Base-by-base conservation (phyloP, 1,140 invertebrate genomes). In the Drosophila lini region DNA sequence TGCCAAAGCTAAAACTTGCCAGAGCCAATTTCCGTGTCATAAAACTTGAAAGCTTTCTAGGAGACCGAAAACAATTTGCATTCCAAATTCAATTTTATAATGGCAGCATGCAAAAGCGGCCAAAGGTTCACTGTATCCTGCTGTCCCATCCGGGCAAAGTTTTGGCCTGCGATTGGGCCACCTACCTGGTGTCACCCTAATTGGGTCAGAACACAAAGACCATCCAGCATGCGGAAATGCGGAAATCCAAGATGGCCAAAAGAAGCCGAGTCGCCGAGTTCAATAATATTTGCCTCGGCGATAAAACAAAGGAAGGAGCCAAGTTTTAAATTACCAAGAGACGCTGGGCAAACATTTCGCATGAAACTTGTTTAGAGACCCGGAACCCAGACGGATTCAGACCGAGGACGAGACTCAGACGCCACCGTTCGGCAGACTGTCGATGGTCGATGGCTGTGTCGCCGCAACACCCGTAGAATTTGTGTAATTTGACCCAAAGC, bases 401-500 rank as follows among this genome's bases (percentile, higher is more conserved):
- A 19, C 9, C 19, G 16, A 25, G 45, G 22, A n/a, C 11, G 22
- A 50, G 32, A 40, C 57, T 32, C 44, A 80, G 78, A 67, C 70
- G 62, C 53, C 70, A 74, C 42, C 73, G 67, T 48, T 63, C 70
- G 60, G 64, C 71, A 34, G 34, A 55, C 52, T 55, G 52, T 83
- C 60, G 69, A 75, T 81, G 81, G 76, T 36, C 81, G 78, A 89
- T 88, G 84, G 80, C 77, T 89, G 77, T 88, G 83, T 89, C 84
- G 80, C 80, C 84, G 74, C 84, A 89, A 88, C 84, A 88, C 84
- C 84, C 84, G 84, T 89, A 88, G 84, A 89, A 89, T 89, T 89
- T 89, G 85, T 89, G 84, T 89, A 89, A 89, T 89, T 89, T 90
- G 84, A 89, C 85, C 84, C 84, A 89, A 90, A 90, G 84, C 84